phyloP scores from a whole-genome alignment of 2,888 invertebrate genomes.

The Lasioglossum morio region DNA sequence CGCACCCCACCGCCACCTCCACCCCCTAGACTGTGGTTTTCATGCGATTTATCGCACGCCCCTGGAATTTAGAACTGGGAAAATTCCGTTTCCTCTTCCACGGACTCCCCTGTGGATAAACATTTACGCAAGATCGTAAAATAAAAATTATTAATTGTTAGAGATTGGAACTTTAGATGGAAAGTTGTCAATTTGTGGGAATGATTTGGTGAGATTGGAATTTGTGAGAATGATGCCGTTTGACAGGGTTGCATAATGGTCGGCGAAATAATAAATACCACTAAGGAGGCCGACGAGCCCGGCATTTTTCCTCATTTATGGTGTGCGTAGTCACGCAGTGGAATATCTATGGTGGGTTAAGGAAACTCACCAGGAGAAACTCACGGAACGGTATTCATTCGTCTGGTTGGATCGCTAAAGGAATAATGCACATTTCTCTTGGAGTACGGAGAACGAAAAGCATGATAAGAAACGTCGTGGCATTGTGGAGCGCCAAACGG shows the following conservation, averaged over 20 bases:
- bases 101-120: too few relatives aligned
- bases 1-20: not conserved
- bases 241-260: not conserved
- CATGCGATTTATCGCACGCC: not conserved
- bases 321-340: not conserved
- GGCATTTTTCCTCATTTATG: not conserved
- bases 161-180: not conserved
- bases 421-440: slow-evolving; percentile 9
- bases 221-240: not conserved
- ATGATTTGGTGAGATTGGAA: not conserved
- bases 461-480: not conserved
- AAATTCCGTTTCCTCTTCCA: not conserved
- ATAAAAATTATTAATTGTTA: too few relatives aligned
- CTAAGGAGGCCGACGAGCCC: not conserved
- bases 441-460: not conserved
- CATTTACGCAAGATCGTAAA: too few relatives aligned
- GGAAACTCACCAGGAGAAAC: not conserved
- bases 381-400: not conserved
- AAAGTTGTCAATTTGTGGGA: not conserved
- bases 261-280: not conserved
- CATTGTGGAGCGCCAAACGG: slow-evolving; percentile 9
- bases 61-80: not conserved
- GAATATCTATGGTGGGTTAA: not conserved
- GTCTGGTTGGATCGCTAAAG: not conserved
- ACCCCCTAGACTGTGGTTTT: not conserved